Percentiles rank a stretch among this genome's conserved stretches.
phyloP scores from a whole-genome alignment of 2,797 vertebrate species.

The Dryobates pubescens region DNA sequence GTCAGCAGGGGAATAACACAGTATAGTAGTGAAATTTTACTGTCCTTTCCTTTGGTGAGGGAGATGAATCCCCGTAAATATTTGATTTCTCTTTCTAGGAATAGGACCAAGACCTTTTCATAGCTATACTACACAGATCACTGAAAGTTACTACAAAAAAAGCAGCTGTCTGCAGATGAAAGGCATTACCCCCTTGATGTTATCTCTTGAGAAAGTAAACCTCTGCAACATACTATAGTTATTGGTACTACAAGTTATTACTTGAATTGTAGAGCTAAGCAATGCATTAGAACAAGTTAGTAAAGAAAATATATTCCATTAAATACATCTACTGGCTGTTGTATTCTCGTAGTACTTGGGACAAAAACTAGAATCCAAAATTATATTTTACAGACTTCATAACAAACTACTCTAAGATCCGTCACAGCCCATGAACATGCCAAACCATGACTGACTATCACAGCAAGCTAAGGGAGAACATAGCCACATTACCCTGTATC shows the following conservation, averaged over 20 bases:
- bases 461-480: neutral
- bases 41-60: neutral
- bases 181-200: neutral
- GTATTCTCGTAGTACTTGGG: neutral
- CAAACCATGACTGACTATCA: conserved; percentile 37
- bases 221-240: neutral
- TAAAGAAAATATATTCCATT: neutral
- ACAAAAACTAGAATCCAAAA: neutral
- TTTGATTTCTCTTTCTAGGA: neutral
- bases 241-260: neutral
- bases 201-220: neutral
- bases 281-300: neutral
- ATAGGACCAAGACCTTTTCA: neutral
- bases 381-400: neutral
- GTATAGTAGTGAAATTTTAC: neutral
- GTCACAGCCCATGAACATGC: neutral
- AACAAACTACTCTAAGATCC: neutral
- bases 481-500: neutral
- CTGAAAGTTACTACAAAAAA: neutral
- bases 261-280: neutral
- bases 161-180: neutral
- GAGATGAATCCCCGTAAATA: neutral
- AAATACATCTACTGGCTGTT: neutral
- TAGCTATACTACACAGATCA: neutral
- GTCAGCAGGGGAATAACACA: neutral